A percentile compares a stretch with the other conserved stretches of the same genome.
Conservation (phyloP, 2,888 invertebrate genomes). For the Chloromyia formosa region DNA sequence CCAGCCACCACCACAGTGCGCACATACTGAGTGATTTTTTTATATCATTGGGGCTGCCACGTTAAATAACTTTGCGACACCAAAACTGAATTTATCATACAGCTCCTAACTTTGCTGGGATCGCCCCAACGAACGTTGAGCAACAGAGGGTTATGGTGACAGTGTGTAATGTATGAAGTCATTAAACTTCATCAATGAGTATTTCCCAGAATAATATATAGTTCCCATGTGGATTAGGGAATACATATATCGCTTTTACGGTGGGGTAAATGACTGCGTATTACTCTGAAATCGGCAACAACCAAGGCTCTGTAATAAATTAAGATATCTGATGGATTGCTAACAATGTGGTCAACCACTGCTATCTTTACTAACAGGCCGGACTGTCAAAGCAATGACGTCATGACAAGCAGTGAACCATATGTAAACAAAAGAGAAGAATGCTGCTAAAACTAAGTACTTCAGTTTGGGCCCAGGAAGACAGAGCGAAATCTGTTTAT, state of each 20-base stretch:
- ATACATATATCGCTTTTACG: neutral
- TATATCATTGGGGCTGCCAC: neutral
- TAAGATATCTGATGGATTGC: too few relatives aligned
- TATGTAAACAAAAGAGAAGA: too few relatives aligned
- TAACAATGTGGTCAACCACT: too few relatives aligned
- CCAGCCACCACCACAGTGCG: neutral
- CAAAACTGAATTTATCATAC: constrained; percentile 20
- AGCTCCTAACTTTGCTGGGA: neutral
- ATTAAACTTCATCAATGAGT: constrained; percentile 32
- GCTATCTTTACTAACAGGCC: too few relatives aligned
- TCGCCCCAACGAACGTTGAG: neutral
- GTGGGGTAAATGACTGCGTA: too few relatives aligned
- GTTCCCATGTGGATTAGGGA: neutral
- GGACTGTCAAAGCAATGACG: too few relatives aligned
- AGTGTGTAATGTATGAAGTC: neutral
- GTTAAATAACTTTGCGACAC: neutral
- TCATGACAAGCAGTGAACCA: too few relatives aligned
- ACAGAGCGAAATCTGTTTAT: too few relatives aligned
- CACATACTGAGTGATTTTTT: constrained; percentile 4
- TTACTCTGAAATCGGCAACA: too few relatives aligned
- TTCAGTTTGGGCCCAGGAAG: too few relatives aligned
- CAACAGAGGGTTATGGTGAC: neutral
- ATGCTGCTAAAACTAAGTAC: too few relatives aligned
- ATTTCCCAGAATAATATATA: neutral
- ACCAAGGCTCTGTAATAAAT: too few relatives aligned